Evolutionary conservation across 1,140 invertebrate species (phyloP), one percentile per base, ranked within the genome.

Genomic region (Druon quercuslanigerum): DNA sequence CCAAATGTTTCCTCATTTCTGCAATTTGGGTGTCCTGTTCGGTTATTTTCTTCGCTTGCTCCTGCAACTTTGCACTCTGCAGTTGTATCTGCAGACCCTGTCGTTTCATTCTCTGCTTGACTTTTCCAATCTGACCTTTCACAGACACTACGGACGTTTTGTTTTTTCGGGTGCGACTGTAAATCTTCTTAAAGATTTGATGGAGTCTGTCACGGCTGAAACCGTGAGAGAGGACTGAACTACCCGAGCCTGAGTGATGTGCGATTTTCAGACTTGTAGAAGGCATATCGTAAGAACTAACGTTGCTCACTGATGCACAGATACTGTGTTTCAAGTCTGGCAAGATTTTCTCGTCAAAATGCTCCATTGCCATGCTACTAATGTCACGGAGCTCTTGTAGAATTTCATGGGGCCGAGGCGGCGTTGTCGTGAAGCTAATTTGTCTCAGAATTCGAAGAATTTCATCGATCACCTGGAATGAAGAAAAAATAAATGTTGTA

Each of bases 321-420:
- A 91, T 85, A 75, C 82, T 91, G 17, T 91, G 86, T 74, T 91
- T 92, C 9, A 94, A 83, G 60, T 87, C 86, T 40, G 95, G 95
- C 66, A 94, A 90, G 81, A 98, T 97, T 86, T 97, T 95, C 82
- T 98, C 97, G 87, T 98, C 97, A 91, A 99, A 99, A 90, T 98
- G 96, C 87, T 99, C 97, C 92, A 98, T 98, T 0, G 97, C 97
- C 97, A 98, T 98, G 40, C 97, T 98, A 14, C 96, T 98, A 73
- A 98, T 97, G 86, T 98, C 97, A 2, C 97, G 90, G 2, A 98
- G 85, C 87, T 98, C 97, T 88, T 97, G 96, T 0, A 98, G 91
- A 2, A 98, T 94, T 88, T 98, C 97, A 86, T 97, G 96, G 0
- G 96, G 94, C 17, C 96, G 92, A 1, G 96, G 95, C 4, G 95